phyloP scores from a whole-genome alignment of 1,140 invertebrate genomes.

The Hermetia illucens region DNA sequence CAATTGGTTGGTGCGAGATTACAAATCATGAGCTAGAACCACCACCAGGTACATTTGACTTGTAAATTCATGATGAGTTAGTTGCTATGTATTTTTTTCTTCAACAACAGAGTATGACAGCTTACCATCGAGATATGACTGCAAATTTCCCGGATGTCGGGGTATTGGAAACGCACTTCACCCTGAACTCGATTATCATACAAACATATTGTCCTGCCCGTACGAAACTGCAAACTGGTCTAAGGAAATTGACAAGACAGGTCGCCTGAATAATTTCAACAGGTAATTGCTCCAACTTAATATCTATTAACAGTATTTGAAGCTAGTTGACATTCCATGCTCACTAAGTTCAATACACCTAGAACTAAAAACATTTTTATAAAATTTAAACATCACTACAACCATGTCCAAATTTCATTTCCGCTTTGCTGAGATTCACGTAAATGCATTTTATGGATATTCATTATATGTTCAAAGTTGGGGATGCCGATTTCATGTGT shows the following conservation, averaged over 20 bases:
- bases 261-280: slow-evolving; percentile 10
- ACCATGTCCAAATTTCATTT: too few species aligned
- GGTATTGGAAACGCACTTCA: slow-evolving; percentile 67
- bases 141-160: slow-evolving; percentile 60
- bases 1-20: slow-evolving; percentile 77
- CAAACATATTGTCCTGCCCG: slow-evolving; percentile 65
- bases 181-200: slow-evolving; percentile 60
- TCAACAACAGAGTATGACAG: slow-evolving; percentile 11
- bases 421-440: too few species aligned
- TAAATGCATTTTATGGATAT: too few species aligned
- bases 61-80: background rate
- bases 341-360: too few species aligned
- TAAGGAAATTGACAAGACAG: slow-evolving; percentile 18
- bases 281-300: background rate
- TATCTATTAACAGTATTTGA: too few species aligned
- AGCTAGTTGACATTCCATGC: too few species aligned
- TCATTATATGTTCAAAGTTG: too few species aligned
- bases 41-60: slow-evolving; percentile 47
- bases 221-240: slow-evolving; percentile 41
- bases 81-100: background rate
- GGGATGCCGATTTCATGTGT: too few species aligned
- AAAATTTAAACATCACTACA: too few species aligned
- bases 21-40: slow-evolving; percentile 76
- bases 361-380: too few species aligned
- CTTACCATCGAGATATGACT: slow-evolving; percentile 24